Base-by-base conservation (phyloP, 2,797 vertebrate species). In the Tokudaia muenninki region DNA sequence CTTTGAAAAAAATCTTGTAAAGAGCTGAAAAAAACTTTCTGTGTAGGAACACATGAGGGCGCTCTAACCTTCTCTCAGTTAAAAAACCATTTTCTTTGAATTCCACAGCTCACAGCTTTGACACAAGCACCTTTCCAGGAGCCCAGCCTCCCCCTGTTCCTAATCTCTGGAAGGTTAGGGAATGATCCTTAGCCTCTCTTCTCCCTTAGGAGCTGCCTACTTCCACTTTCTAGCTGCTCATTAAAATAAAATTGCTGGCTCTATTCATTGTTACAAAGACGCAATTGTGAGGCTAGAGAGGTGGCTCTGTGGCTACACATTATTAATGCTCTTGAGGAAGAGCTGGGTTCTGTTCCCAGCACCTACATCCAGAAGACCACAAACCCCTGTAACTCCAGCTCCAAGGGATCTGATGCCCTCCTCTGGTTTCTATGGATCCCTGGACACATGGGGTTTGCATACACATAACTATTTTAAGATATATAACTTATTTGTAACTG, bases 21-120 rank as follows among this genome's bases (percentile, higher is more conserved):
- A 77, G 82, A 89, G 22, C 34, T 21, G 31, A 41, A 74, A 41
- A 41, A 74, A 92, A 21, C 83, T 93, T 97, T 96, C 96, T 92
- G n/a, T n/a, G 9, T 6, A 50, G 75, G 78, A 84, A 97, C 97
- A 97, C 97, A 96, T 0, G 97, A 97, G 97, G 97, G 97, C 97
- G 95, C 97, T 97, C 87, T 90, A 96, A 87, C 57, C 92, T 97
- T 93, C 95, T 92, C n/a, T 87, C 83, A 59, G 55, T 63, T 87
- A 67, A 92, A 47, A 52, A 90, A 82, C 75, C 6, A 19, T n/a
- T 92, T 95, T 87, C 82, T 84, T 84, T 17, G 72, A 26, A 61
- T 79, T 72, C 31, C 22, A 52, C 1, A 70, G 74, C 44, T 82
- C 86, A 17, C 34, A 86, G 50, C 8, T 55, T 67, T 52, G 52